Evolutionary conservation across 2,797 vertebrate genomes (phyloP).

Genomic region (Pogoniulus pusillus): DNA sequence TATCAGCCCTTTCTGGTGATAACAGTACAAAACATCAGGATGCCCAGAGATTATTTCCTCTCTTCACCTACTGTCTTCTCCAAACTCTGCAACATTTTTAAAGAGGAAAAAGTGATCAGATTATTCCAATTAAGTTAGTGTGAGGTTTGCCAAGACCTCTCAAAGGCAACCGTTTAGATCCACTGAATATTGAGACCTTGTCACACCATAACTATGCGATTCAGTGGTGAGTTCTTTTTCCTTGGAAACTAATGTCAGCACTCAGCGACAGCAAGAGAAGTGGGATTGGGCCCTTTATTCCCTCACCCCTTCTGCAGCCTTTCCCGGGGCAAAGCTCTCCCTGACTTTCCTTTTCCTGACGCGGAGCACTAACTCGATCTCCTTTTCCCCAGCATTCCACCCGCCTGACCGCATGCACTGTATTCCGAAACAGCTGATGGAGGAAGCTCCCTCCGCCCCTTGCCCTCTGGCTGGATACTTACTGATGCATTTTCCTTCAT

Average conservation of each 20-base stretch:
- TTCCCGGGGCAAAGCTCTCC: neutral
- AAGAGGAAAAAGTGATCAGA: slow-evolving; percentile 49
- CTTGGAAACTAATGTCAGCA: neutral
- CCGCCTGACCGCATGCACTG: neutral
- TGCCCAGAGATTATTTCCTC: neutral
- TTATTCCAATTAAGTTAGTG: slow-evolving; percentile 47
- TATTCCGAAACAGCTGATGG: neutral
- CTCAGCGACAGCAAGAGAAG: neutral
- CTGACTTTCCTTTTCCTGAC: neutral
- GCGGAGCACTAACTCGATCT: neutral
- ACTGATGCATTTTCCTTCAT: slow-evolving; percentile 98
- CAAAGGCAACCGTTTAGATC: slow-evolving; percentile 53
- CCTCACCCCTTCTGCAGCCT: neutral
- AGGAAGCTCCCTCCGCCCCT: neutral
- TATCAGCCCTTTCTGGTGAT: neutral
- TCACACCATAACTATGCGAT: neutral
- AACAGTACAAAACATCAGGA: neutral
- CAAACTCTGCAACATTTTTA: slow-evolving; percentile 15
- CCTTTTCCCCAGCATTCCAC: neutral
- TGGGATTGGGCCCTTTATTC: neutral
- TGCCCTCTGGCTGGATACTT: slow-evolving; percentile 73
- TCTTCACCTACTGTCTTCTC: neutral
- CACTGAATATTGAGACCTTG: neutral
- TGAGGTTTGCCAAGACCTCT: slow-evolving; percentile 24
- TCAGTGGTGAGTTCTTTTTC: neutral